These are phyloP conservation scores for Lutraria rhynchaena DNA, from an alignment of 1,140 invertebrate species.

Conservation along the genomic window DNA sequence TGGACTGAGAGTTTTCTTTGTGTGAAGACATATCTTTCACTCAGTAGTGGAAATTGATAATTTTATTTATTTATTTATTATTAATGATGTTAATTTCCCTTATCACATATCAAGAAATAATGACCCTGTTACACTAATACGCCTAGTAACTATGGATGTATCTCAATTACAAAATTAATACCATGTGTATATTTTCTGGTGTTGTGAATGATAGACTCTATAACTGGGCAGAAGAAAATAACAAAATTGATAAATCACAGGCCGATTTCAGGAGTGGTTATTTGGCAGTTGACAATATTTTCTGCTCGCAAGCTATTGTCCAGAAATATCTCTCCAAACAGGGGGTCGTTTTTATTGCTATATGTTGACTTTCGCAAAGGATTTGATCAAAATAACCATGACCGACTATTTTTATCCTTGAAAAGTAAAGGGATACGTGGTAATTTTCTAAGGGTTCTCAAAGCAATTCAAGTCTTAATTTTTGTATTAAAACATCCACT, in stretches of 20 bases:
- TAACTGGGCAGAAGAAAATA: slow-evolving; percentile 33
- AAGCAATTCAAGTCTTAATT: slow-evolving; percentile 16
- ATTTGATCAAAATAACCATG: slow-evolving; percentile 35
- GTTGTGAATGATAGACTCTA: slow-evolving; percentile 20
- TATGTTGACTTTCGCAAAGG: slow-evolving; percentile 50
- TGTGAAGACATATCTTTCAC: too few relatives aligned
- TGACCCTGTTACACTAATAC: too few relatives aligned
- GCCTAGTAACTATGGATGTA: slow-evolving; percentile 49
- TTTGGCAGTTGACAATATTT: slow-evolving; percentile 51
- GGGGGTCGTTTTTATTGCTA: slow-evolving; percentile 39
- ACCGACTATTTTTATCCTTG: slow-evolving; percentile 10
- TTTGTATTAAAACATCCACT: slow-evolving; percentile 10
- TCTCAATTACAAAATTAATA: slow-evolving; percentile 48
- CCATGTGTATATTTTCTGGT: slow-evolving; percentile 26
- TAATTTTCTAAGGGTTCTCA: slow-evolving; percentile 16
- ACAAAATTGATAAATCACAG: slow-evolving; percentile 40
- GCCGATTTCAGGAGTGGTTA: slow-evolving; percentile 37
- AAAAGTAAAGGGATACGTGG: slow-evolving; percentile 18
- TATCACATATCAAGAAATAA: too few relatives aligned
- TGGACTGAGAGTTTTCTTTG: too few relatives aligned
- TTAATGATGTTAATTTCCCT: too few relatives aligned
- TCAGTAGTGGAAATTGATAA: too few relatives aligned
- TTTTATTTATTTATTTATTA: too few relatives aligned
- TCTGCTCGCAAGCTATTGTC: slow-evolving; percentile 23
- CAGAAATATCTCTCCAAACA: slow-evolving; percentile 51